These are phyloP conservation scores for Potorous gilbertii DNA, from an alignment of 2,797 vertebrate genomes.

Conservation along the genomic window DNA sequence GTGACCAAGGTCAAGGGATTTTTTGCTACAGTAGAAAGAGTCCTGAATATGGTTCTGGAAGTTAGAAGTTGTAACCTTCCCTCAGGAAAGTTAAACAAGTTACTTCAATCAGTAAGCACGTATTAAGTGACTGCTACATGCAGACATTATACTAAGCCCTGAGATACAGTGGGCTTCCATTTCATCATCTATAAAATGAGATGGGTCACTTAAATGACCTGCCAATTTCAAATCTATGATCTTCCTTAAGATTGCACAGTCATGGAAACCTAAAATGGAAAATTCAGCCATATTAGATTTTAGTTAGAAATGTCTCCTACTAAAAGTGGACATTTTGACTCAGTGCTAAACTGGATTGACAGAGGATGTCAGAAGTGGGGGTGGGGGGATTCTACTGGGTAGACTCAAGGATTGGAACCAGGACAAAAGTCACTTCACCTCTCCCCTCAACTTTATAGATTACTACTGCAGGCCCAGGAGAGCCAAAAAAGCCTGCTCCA, in stretches of 20 bases:
- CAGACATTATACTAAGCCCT: not conserved
- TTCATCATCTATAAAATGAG: not conserved
- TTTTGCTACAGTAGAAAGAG: not conserved
- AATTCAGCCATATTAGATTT: not conserved
- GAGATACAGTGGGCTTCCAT: not conserved
- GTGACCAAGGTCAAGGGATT: not conserved
- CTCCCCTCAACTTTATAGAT: not conserved
- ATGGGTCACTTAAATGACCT: not conserved
- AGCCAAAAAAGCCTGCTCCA: constrained; percentile 28
- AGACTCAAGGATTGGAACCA: constrained; percentile 17
- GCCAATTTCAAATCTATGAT: not conserved
- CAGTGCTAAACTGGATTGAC: not conserved
- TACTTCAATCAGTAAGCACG: not conserved
- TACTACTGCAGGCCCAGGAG: constrained; percentile 1
- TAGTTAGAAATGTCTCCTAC: not conserved
- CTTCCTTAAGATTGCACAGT: not conserved
- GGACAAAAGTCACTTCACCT: not conserved
- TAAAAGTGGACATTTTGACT: not conserved
- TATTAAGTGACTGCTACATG: not conserved
- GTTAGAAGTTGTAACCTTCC: no score
- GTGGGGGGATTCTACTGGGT: not conserved
- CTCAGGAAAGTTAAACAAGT: not conserved
- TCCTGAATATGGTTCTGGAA: not conserved
- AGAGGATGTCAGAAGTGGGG: not conserved
- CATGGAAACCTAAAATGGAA: not conserved